phyloP scores from a whole-genome alignment of 2,888 invertebrate genomes.

The Allolobophora icterica region DNA sequence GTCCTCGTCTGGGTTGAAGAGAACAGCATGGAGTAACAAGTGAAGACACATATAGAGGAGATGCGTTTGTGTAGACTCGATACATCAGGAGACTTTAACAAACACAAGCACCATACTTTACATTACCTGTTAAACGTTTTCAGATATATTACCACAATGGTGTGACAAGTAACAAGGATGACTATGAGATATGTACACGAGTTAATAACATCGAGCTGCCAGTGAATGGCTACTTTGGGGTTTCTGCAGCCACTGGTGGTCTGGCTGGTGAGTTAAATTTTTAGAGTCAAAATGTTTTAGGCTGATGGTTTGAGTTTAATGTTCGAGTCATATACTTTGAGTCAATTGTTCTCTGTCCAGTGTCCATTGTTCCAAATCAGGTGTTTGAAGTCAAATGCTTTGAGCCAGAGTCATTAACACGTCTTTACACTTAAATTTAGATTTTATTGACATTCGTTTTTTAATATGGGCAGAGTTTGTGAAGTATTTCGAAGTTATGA shows the following conservation, averaged over 20 bases:
- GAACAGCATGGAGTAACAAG: too few species aligned
- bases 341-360: neutral
- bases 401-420: neutral
- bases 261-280: slow-evolving; percentile 70
- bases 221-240: slow-evolving; percentile 84
- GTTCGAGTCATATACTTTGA: neutral
- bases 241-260: slow-evolving; percentile 90
- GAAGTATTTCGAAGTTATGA: neutral
- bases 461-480: neutral
- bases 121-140: neutral
- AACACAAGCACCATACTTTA: neutral
- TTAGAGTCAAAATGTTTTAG: neutral
- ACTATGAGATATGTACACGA: slow-evolving; percentile 92
- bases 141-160: slow-evolving; percentile 89
- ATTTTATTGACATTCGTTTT: neutral
- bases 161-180: slow-evolving; percentile 89
- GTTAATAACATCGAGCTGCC: slow-evolving; percentile 89
- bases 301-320: neutral
- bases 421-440: neutral
- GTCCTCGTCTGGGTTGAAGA: too few species aligned
- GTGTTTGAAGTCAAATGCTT: too few species aligned
- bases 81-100: too few species aligned
- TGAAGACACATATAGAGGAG: too few species aligned
- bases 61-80: too few species aligned
- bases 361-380: neutral